Evolutionary conservation across 1,140 invertebrate species (phyloP), one percentile per base, ranked within the genome.

Genomic region (Scaptomyza pallida): DNA sequence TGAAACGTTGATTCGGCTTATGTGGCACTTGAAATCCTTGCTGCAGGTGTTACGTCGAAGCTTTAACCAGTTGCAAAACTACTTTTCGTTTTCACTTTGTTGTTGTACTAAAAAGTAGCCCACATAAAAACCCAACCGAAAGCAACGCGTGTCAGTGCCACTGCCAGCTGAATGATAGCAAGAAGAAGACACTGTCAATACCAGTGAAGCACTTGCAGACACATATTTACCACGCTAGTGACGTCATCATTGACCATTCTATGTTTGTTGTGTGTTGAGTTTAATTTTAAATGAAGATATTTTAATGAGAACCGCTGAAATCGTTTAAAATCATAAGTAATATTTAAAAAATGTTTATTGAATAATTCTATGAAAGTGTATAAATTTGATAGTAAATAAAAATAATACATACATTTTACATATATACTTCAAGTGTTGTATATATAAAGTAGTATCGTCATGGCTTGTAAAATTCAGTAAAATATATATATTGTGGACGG

Each of bases 71-170:
- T 82, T 47, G 52, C 15, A 52, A 55, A 81, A 56, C 57, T 62
- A 71, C 74, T 76, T 75, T 80, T 76, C 26, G 57, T 51, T 40
- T 64, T 75, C 35, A 60, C 44, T 45, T 65, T 57, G 33, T 69
- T 69, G 43, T 69, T 62, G 43, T 23, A 69, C 65, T 69, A 41
- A 62, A n/a, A 69, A 47, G 48, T 55, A 57, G 47, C 51, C 67
- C 35, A 55, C 21, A 56, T 16, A 43, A 15, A 40, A 45, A 62
- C 50, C 57, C 48, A 54, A 26, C 48, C 17, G 47, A 64, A 70
- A 70, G 44, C 67, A 70, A 70, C 67, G 67, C 67, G 67, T 70
- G 67, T 70, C 67, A 70, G 43, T 65, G 61, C 61, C 23, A 45
- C 40, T 17, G 15, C 59, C 59, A 70, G 67, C 60, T 70, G 50